Conservation (phyloP, 2,797 vertebrate species). For the Sebastes goodei region DNA sequence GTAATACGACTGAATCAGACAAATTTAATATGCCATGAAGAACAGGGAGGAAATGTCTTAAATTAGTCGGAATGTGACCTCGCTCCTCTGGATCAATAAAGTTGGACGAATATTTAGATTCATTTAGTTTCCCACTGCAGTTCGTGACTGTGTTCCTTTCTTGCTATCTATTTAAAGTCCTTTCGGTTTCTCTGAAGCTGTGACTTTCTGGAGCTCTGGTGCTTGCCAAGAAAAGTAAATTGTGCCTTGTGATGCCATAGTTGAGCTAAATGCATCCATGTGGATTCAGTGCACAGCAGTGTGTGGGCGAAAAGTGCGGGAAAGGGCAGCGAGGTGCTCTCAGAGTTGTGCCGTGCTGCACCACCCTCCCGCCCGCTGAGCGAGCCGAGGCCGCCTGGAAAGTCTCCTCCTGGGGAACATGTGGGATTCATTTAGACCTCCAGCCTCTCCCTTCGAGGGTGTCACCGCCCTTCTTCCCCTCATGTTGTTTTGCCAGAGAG, state of each 20-base stretch:
- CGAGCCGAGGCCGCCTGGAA: constrained; percentile 55
- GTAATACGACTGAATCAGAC: background rate
- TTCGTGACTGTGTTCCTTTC: constrained; percentile 29
- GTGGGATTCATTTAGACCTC: constrained; percentile 82
- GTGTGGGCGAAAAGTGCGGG: constrained; percentile 76
- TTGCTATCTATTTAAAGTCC: constrained; percentile 45
- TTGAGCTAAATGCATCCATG: constrained; percentile 73
- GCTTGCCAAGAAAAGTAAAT: constrained; percentile 61
- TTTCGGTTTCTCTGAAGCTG: constrained; percentile 45
- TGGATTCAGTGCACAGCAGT: constrained; percentile 58
- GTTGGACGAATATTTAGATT: constrained; percentile 1
- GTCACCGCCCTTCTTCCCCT: constrained; percentile 76
- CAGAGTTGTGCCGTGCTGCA: constrained; percentile 27
- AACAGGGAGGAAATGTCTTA: background rate
- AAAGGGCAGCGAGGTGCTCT: constrained; percentile 66
- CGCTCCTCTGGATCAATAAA: constrained; percentile 19
- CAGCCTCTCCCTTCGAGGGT: constrained; percentile 70
- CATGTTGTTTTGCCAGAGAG: constrained; percentile 68
- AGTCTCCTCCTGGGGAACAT: constrained; percentile 75
- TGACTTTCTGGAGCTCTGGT: constrained; percentile 38
- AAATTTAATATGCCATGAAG: background rate
- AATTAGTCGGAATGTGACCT: constrained; percentile 17
- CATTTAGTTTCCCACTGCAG: constrained; percentile 12
- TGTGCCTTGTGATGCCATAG: constrained; percentile 62
- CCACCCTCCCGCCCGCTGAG: constrained; percentile 32